phyloP scores from a whole-genome alignment of 2,797 vertebrate species.

The Australoheros facetus region DNA sequence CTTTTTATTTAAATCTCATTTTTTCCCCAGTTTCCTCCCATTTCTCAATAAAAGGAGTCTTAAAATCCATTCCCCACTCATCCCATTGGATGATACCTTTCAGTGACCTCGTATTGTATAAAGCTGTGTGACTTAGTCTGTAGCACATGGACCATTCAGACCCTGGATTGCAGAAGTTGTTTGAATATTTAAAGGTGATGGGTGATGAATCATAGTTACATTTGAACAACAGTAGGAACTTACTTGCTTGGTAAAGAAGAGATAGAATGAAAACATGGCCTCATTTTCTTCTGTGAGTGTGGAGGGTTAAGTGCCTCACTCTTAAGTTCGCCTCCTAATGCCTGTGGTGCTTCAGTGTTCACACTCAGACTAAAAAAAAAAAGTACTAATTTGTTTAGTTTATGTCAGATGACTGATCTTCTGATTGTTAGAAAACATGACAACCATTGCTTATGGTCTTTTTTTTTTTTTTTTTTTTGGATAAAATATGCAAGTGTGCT shows the following conservation, averaged over 20 bases:
- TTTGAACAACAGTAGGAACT: conserved; percentile 3
- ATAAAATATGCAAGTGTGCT: background rate
- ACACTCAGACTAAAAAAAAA: too few relatives aligned
- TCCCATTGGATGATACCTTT: background rate
- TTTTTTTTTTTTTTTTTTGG: background rate
- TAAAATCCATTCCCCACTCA: background rate
- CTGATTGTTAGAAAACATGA: background rate
- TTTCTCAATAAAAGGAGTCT: background rate
- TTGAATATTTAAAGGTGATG: conserved; percentile 32
- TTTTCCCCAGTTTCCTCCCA: background rate
- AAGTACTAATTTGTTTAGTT: background rate
- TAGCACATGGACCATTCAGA: conserved; percentile 7
- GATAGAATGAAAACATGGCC: background rate
- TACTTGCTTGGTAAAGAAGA: conserved; percentile 12
- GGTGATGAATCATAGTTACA: conserved; percentile 14
- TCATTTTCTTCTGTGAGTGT: background rate
- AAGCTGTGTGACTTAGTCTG: conserved; percentile 10
- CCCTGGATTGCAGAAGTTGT: conserved; percentile 8
- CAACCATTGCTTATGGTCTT: background rate
- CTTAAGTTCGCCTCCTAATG: background rate
- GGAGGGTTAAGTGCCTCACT: background rate
- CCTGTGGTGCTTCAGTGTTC: background rate
- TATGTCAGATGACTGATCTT: background rate
- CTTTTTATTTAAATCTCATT: too few relatives aligned
- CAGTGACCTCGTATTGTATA: background rate